A percentile compares a stretch with the other conserved stretches of the same genome.
Evolutionary conservation across 2,797 vertebrate species (phyloP).

Genomic region (Lagodon rhomboides): DNA sequence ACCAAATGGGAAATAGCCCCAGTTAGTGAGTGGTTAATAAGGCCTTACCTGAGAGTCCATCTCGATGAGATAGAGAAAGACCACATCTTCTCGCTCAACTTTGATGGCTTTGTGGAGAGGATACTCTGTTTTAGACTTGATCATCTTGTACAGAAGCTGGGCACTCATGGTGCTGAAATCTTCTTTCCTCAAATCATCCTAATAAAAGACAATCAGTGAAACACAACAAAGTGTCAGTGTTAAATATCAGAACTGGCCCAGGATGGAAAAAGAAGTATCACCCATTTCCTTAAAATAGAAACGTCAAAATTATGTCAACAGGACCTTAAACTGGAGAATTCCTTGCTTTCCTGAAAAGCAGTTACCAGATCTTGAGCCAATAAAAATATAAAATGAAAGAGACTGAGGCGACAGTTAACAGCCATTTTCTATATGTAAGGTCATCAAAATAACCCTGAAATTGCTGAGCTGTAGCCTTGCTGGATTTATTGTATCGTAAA

Average conservation of each 20-base stretch:
- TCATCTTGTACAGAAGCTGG: slow-evolving; percentile 98
- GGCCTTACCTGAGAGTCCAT: slow-evolving; percentile 95
- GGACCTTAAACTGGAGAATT: not conserved
- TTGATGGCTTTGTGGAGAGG: slow-evolving; percentile 99
- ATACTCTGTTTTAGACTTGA: slow-evolving; percentile 98
- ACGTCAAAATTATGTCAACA: not conserved
- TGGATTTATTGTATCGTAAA: slow-evolving; percentile 54
- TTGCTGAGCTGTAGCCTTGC: slow-evolving; percentile 4
- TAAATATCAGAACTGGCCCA: not conserved
- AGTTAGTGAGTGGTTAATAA: not conserved
- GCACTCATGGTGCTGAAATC: slow-evolving; percentile 99
- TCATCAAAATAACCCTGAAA: slow-evolving; percentile 57
- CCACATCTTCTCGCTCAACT: slow-evolving; percentile 96
- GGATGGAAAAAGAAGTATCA: not conserved
- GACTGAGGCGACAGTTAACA: not conserved
- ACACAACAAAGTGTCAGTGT: not conserved
- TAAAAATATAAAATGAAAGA: not conserved
- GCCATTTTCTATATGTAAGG: slow-evolving; percentile 24
- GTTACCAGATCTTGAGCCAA: not conserved
- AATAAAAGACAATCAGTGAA: slow-evolving; percentile 13
- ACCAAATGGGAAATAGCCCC: not conserved
- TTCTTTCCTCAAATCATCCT: slow-evolving; percentile 98
- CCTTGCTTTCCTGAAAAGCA: not conserved
- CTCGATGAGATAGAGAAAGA: slow-evolving; percentile 98
- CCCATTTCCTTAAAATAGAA: not conserved